Conservation (phyloP, 2,113 vertebrate genomes). For the Paramormyrops kingsleyae region DNA sequence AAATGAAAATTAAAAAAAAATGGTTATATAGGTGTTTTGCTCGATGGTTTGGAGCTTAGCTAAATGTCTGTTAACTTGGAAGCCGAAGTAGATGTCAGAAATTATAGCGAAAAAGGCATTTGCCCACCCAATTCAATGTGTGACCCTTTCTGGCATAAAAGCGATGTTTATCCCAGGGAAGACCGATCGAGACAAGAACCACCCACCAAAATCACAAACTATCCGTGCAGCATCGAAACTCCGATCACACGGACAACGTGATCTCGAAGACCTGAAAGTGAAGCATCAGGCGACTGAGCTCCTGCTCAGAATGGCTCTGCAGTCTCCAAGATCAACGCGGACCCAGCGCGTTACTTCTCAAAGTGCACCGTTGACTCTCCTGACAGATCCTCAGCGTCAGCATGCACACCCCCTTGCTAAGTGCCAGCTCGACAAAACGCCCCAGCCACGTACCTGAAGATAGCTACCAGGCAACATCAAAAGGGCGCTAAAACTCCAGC, state of each 20-base stretch:
- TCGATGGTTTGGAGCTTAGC: neutral
- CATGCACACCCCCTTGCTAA: neutral
- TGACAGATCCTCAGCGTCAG: slow-evolving; percentile 10
- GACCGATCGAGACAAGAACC: neutral
- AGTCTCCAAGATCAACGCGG: neutral
- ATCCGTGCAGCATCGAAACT: neutral
- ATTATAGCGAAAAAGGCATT: neutral
- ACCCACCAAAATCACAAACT: neutral
- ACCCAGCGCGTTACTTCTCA: neutral
- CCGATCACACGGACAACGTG: neutral
- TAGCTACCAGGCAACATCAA: neutral
- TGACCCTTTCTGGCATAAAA: neutral
- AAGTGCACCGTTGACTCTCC: slow-evolving; percentile 8
- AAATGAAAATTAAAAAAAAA: neutral
- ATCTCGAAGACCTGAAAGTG: neutral
- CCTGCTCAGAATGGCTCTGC: neutral
- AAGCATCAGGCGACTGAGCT: neutral
- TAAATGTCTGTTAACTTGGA: neutral
- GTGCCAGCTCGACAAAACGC: slow-evolving; percentile 1
- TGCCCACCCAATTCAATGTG: neutral
- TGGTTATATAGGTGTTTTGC: neutral
- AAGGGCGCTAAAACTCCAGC: neutral
- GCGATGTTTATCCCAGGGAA: neutral
- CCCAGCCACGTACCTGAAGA: neutral
- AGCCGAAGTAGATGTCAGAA: neutral